Conservation (phyloP, 2,113 vertebrate genomes). For the Turnix velox region DNA sequence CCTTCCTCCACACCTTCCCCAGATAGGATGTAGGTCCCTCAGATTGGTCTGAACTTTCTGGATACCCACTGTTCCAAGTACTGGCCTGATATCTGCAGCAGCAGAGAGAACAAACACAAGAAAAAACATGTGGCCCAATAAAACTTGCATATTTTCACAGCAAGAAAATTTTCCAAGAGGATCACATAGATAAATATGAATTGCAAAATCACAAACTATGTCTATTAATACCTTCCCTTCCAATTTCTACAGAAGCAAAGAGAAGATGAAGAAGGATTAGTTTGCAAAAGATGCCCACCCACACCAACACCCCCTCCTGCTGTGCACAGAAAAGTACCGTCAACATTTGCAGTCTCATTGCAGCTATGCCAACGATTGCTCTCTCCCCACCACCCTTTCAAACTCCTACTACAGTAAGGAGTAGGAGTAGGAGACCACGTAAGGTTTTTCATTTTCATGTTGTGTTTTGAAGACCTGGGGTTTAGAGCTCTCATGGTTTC, state of each 20-base stretch:
- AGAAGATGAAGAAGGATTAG: not conserved
- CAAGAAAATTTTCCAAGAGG: not conserved
- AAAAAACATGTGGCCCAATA: not conserved
- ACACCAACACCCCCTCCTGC: not conserved
- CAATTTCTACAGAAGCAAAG: not conserved
- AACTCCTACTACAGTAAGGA: not conserved
- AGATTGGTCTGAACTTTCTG: not conserved
- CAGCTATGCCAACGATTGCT: not conserved
- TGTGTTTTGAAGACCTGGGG: not conserved
- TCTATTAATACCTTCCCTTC: not conserved
- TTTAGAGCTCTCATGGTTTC: not conserved
- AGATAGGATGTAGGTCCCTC: accelerated
- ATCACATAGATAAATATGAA: not conserved
- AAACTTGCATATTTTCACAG: not conserved
- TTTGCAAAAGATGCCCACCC: not conserved
- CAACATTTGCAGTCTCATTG: not conserved
- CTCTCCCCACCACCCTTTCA: not conserved
- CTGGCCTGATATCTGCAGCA: not conserved
- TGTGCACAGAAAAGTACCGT: not conserved
- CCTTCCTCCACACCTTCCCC: not conserved
- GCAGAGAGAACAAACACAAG: not conserved
- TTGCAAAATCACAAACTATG: not conserved
- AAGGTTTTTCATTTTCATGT: not conserved
- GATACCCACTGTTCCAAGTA: accelerated
- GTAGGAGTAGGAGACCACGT: too few species aligned